A percentile compares a stretch with the other conserved stretches of the same genome.
phyloP scores from a whole-genome alignment of 2,113 vertebrate species.

The Tamias sibiricus region DNA sequence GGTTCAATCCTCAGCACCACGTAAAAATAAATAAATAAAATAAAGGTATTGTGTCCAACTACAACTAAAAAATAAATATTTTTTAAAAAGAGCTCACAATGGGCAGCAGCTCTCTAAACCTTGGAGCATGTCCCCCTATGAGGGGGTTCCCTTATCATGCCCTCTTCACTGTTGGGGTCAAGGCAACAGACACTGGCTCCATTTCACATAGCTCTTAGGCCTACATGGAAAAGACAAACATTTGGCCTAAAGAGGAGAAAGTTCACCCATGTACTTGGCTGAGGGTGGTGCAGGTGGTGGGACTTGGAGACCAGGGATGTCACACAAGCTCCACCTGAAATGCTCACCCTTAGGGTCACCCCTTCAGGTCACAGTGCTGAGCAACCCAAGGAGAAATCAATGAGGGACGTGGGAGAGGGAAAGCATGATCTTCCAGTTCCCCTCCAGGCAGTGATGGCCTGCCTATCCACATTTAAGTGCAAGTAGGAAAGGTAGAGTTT shows the following conservation, averaged over 20 bases:
- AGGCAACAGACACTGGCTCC: background rate
- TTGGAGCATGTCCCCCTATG: accelerated
- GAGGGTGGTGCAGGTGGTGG: no score
- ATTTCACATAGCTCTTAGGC: background rate
- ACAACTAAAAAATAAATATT: no score
- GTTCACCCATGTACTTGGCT: accelerated
- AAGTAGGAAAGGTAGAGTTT: background rate
- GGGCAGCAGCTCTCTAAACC: background rate
- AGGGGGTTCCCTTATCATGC: no score
- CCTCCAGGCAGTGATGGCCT: accelerated
- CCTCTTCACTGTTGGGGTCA: background rate
- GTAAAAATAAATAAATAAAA: no score
- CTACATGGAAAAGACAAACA: background rate
- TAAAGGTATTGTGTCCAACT: no score
- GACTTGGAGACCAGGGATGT: background rate
- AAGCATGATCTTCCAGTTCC: accelerated
- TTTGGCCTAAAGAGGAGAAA: background rate
- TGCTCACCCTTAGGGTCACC: background rate
- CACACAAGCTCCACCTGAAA: no score
- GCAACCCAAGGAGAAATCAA: background rate
- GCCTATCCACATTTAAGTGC: background rate
- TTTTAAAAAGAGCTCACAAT: accelerated
- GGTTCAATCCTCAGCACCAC: no score
- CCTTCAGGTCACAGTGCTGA: background rate
- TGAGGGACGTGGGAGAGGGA: background rate